Base-by-base conservation (phyloP, 2,113 vertebrate species). In the Hucho hucho region DNA sequence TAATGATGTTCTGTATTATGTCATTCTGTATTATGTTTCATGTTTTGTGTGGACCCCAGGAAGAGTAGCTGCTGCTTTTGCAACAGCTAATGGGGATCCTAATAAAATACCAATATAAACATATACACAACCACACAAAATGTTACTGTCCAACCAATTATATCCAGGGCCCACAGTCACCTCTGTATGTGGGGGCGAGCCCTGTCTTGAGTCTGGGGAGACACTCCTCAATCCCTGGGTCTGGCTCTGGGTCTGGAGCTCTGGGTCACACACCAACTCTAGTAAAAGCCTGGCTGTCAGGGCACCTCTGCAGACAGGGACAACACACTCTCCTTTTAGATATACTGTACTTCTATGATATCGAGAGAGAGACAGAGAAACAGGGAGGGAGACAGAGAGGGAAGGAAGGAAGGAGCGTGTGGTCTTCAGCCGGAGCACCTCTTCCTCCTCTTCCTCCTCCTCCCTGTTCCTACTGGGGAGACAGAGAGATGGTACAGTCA, bases 231-330 rank as follows among this genome's bases (percentile, higher is more conserved):
- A 5, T n/a, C 46, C 22, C 58, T 22, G 70, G 18, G 20, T 26
- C 1, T 64, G 70, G 26, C 11, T 71, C 37, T 74, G n/a, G n/a
- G n/a, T n/a, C n/a, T n/a, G 75, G 5, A 74, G 71, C n/a, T 81
- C 82, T 2, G 91, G 90, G 26, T 92, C 88, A 85, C 88, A 88
- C 1, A 91, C 82, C 78, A 92, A 69, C 4, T 85, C 88, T 0
- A 88, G 77, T 69, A 94, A 88, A 83, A 94, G 80, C 22, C 78
- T 84, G 65, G 86, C 89, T 49, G 85, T 83, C 64, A 91, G 75
- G 4, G 83, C 82, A 0, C 91, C 89, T 70, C 93, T 94, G 80
- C 14, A 74, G 28, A 20, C 14, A 26, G 47, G 3, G 2, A 59
- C 13, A 49, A 76, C 11, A 64, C 24, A 72, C 20, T 25, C 24